Conservation (phyloP, 1,140 invertebrate genomes). For the Steinernema feltiae region DNA sequence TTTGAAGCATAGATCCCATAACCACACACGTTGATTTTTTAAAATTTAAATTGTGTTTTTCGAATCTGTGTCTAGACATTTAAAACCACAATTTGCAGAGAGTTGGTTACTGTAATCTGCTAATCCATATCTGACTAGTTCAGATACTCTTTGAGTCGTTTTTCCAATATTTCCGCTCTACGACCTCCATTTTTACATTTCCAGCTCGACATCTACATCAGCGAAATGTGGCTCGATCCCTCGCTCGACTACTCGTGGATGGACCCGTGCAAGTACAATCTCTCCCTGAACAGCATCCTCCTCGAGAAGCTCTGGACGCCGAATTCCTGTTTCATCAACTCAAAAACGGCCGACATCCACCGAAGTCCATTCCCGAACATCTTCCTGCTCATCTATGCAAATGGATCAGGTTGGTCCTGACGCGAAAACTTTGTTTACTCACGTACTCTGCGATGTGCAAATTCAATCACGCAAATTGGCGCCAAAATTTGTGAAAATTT, state of each 20-base stretch:
- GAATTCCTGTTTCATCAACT: slow-evolving; percentile 56
- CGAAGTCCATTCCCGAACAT: slow-evolving; percentile 54
- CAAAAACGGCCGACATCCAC: slow-evolving; percentile 56
- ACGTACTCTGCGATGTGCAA: not conserved
- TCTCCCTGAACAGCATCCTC: slow-evolving; percentile 53
- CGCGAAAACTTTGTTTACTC: not conserved
- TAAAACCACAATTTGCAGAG: no score
- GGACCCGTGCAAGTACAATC: slow-evolving; percentile 57
- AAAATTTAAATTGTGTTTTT: not conserved
- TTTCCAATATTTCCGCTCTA: no score
- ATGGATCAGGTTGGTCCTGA: slow-evolving; percentile 47
- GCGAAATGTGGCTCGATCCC: slow-evolving; percentile 54
- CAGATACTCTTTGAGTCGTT: no score
- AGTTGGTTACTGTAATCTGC: no score
- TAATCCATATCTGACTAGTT: no score
- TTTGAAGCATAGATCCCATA: no score
- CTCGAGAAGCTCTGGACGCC: slow-evolving; percentile 53
- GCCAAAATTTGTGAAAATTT: slow-evolving; percentile 5
- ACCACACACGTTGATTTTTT: not conserved
- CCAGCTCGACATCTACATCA: slow-evolving; percentile 56
- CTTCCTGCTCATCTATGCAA: slow-evolving; percentile 56
- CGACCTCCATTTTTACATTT: slow-evolving; percentile 22
- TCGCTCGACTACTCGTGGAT: slow-evolving; percentile 47
- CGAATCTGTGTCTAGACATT: no score
- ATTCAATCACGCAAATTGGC: not conserved